Conservation (phyloP, 2,113 vertebrate genomes). For the Hyaena hyaena region DNA sequence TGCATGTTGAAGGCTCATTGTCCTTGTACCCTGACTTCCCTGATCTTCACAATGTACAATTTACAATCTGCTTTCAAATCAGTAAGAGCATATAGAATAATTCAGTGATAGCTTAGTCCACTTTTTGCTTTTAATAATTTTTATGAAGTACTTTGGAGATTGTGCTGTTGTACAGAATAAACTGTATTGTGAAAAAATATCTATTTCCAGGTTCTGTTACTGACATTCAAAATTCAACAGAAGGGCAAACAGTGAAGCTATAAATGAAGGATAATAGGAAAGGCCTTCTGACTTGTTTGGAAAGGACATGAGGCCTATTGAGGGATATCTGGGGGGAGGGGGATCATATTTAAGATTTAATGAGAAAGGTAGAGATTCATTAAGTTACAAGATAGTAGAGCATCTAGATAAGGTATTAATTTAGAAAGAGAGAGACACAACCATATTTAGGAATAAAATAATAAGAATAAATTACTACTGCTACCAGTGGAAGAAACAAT, state of each 20-base stretch:
- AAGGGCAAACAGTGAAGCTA: neutral
- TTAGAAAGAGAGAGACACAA: neutral
- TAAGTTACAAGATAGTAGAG: neutral
- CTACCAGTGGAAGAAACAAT: neutral
- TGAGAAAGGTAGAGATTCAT: neutral
- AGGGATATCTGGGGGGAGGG: neutral
- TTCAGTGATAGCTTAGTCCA: neutral
- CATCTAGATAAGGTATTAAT: neutral
- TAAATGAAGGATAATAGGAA: neutral
- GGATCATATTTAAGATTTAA: neutral
- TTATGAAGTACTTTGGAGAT: neutral
- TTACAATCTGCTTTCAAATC: neutral
- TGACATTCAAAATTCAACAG: constrained; percentile 39
- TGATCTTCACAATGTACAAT: neutral
- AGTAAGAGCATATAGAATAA: neutral
- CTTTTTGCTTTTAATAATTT: neutral
- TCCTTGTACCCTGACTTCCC: neutral
- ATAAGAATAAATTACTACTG: neutral
- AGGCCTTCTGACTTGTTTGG: neutral
- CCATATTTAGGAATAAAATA: neutral
- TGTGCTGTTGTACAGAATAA: neutral
- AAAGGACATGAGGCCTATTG: neutral
- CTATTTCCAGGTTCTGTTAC: neutral
- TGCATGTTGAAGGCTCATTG: neutral
- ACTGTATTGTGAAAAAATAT: constrained; percentile 14